Evolutionary conservation across 1,140 invertebrate species (phyloP).

Genomic region (Trachymyrmex septentrionalis): DNA sequence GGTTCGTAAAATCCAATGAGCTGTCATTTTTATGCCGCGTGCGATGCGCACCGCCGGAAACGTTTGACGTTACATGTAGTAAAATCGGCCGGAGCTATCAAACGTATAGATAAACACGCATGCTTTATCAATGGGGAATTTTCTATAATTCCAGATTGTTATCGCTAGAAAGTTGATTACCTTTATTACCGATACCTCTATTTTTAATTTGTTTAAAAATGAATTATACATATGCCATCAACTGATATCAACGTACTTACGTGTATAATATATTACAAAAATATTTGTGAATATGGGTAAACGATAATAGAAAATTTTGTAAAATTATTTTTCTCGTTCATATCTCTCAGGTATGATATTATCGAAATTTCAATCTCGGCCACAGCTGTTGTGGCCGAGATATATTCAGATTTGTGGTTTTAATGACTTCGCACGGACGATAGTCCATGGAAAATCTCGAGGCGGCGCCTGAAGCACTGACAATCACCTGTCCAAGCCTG

Average conservation of each 20-base stretch:
- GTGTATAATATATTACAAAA: background rate
- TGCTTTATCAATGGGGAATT: conserved; percentile 53
- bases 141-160: conserved; percentile 47
- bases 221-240: background rate
- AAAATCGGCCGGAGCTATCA: conserved; percentile 55
- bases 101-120: conserved; percentile 48
- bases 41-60: conserved; percentile 55
- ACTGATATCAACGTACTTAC: background rate
- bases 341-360: background rate
- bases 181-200: conserved; percentile 11
- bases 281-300: background rate
- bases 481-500: conserved; percentile 83
- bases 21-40: conserved; percentile 76
- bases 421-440: conserved; percentile 46
- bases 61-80: conserved; percentile 72
- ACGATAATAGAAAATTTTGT: background rate
- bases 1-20: conserved; percentile 81
- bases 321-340: conserved; percentile 12
- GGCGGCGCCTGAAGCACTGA: conserved; percentile 81
- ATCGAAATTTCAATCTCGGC: conserved; percentile 46
- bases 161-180: conserved; percentile 40
- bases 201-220: conserved; percentile 33
- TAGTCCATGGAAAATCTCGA: conserved; percentile 76
- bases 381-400: background rate
- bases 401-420: conserved; percentile 52